Evolutionary conservation across 1,140 invertebrate species (phyloP).

Genomic region (Penaeus indicus): DNA sequence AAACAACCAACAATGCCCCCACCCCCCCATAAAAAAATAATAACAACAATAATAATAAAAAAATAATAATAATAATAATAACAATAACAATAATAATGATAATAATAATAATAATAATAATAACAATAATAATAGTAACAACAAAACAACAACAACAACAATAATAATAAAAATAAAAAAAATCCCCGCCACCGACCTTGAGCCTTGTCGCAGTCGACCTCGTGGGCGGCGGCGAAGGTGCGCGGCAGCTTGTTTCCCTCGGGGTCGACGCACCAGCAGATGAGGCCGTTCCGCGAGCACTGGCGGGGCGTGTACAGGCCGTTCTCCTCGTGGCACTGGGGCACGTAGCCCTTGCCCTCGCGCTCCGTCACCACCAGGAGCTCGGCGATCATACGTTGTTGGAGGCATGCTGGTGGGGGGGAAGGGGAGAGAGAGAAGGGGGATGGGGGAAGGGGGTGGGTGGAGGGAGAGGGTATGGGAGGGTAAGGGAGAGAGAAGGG

Average conservation of each 20-base stretch:
- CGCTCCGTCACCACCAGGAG: slow-evolving; percentile 82
- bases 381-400: slow-evolving; percentile 83
- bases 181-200: slow-evolving; percentile 34
- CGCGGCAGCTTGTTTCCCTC: slow-evolving; percentile 81
- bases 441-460: background rate
- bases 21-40: too few relatives aligned
- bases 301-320: slow-evolving; percentile 81
- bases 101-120: too few relatives aligned
- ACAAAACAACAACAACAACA: background rate
- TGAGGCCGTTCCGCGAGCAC: slow-evolving; percentile 83
- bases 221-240: slow-evolving; percentile 82
- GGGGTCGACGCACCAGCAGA: slow-evolving; percentile 88
- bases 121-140: too few relatives aligned
- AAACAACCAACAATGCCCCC: too few relatives aligned
- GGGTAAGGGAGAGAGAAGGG: background rate
- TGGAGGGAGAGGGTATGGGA: background rate
- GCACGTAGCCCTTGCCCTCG: slow-evolving; percentile 83
- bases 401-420: slow-evolving; percentile 74
- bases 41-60: too few relatives aligned
- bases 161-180: background rate
- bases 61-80: too few relatives aligned
- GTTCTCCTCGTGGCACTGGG: slow-evolving; percentile 78
- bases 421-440: background rate
- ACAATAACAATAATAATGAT: too few relatives aligned
- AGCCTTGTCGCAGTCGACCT: slow-evolving; percentile 76